These are phyloP conservation scores for Artibeus jamaicensis DNA, from an alignment of 2,797 vertebrate species.

Conservation along the genomic window DNA sequence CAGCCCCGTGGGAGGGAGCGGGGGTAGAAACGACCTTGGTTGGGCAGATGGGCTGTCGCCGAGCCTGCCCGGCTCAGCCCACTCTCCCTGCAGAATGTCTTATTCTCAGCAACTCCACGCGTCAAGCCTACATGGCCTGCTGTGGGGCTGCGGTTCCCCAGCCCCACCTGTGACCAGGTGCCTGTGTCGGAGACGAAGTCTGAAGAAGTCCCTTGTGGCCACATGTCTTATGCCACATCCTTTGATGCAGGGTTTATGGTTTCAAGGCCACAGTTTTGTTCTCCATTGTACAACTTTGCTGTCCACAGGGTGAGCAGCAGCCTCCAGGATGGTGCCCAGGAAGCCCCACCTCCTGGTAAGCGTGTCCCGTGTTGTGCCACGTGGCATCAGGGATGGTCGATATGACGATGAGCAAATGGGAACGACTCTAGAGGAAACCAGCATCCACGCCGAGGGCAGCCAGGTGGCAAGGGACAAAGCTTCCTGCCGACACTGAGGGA, in stretches of 20 bases:
- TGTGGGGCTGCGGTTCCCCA: background rate
- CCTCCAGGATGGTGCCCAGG: background rate
- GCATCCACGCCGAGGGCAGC: background rate
- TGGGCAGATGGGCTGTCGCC: background rate
- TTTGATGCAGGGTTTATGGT: background rate
- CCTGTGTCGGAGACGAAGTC: background rate
- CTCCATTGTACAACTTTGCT: background rate
- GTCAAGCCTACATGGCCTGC: background rate
- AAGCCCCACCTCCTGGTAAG: background rate
- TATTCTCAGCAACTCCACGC: fast-evolving
- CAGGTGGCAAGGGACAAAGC: background rate
- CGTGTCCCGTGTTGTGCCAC: fast-evolving
- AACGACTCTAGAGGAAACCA: background rate
- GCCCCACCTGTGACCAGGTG: background rate
- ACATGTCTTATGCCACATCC: background rate
- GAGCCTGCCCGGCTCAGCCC: background rate
- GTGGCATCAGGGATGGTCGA: fast-evolving
- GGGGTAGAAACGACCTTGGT: background rate
- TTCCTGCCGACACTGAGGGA: background rate
- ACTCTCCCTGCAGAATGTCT: background rate
- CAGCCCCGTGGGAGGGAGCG: background rate
- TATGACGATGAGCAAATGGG: background rate
- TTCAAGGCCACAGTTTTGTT: background rate
- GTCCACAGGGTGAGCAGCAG: too few relatives aligned
- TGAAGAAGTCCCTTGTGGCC: background rate